phyloP scores from a whole-genome alignment of 2,797 vertebrate genomes.

The Ambastaia sidthimunki region DNA sequence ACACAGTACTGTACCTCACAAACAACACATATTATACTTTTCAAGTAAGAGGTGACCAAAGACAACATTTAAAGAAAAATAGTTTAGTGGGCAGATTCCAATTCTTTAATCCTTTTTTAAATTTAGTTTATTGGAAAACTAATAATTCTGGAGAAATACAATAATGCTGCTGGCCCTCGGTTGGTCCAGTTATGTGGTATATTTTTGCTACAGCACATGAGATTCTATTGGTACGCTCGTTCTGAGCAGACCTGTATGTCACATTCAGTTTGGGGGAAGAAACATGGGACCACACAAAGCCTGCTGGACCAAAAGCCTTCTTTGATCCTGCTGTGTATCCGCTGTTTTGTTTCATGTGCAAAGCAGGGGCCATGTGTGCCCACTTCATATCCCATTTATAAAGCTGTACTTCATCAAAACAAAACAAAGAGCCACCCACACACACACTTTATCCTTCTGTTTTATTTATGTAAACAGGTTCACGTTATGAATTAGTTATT shows the following conservation, averaged over 20 bases:
- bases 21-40: neutral
- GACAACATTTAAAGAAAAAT: neutral
- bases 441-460: constrained; percentile 1
- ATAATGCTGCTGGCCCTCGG: neutral
- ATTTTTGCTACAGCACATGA: neutral
- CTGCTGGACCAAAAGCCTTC: constrained; percentile 51
- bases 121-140: neutral
- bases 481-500: neutral
- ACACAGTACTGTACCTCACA: neutral
- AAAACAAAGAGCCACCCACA: constrained; percentile 35
- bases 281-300: constrained; percentile 46
- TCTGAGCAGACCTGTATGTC: constrained; percentile 30
- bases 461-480: constrained; percentile 21
- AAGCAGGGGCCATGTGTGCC: constrained; percentile 55
- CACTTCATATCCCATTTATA: constrained; percentile 56
- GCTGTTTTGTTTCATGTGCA: constrained; percentile 60
- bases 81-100: neutral
- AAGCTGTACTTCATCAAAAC: constrained; percentile 47
- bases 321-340: constrained; percentile 54
- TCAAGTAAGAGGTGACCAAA: neutral
- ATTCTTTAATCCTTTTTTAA: neutral
- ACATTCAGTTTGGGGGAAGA: constrained; percentile 45
- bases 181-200: neutral
- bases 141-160: neutral
- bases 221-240: constrained; percentile 9